Conservation (phyloP, 2,113 vertebrate species). For the Tringa solitaria region DNA sequence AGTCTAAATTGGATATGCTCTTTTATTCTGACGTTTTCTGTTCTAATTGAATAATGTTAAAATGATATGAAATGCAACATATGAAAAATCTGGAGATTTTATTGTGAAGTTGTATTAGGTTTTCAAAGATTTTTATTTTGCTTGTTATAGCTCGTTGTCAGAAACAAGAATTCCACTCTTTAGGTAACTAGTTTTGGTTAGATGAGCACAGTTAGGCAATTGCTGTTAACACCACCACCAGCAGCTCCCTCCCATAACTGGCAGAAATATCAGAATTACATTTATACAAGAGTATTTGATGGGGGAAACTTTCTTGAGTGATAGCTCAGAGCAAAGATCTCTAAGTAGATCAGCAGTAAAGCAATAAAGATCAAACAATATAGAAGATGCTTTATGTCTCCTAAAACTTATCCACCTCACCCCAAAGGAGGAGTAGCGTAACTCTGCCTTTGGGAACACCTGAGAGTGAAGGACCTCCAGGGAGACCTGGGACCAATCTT, state of each 20-base stretch:
- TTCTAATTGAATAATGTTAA: not conserved
- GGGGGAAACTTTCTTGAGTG: not conserved
- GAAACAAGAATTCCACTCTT: not conserved
- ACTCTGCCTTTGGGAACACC: not conserved
- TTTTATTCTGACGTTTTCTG: not conserved
- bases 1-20: not conserved
- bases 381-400: not conserved
- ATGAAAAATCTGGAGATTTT: not conserved
- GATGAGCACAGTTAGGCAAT: not conserved
- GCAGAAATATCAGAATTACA: not conserved
- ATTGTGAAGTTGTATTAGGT: not conserved
- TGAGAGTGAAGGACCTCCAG: not conserved
- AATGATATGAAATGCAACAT: not conserved
- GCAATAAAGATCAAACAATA: not conserved
- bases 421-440: not conserved
- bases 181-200: not conserved
- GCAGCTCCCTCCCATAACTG: not conserved
- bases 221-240: not conserved
- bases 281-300: not conserved
- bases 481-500: not conserved
- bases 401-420: not conserved
- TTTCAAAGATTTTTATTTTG: not conserved
- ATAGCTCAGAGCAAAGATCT: not conserved
- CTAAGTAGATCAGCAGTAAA: no score
- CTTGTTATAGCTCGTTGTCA: not conserved